These are phyloP conservation scores for Aplocera efformata DNA, from an alignment of 2,888 invertebrate species.

Conservation along the genomic window DNA sequence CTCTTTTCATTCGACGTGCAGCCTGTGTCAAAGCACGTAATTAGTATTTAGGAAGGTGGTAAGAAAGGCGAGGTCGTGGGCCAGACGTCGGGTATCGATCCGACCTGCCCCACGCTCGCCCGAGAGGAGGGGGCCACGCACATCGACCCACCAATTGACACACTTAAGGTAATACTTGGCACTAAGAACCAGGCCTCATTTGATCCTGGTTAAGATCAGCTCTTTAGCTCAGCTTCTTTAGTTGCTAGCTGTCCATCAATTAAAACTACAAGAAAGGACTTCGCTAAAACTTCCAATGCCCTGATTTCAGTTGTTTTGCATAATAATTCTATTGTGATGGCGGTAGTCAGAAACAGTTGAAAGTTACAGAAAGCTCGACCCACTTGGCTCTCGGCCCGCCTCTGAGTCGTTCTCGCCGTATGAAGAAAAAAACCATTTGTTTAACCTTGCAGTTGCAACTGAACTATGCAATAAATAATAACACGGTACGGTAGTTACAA, in stretches of 20 bases:
- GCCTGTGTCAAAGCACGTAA: slow-evolving; percentile 80
- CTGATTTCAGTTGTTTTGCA: neutral
- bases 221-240: slow-evolving; percentile 13
- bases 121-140: slow-evolving; percentile 64
- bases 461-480: slow-evolving; percentile 22
- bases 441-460: slow-evolving; percentile 30
- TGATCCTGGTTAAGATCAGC: slow-evolving; percentile 43
- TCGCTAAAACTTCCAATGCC: slow-evolving; percentile 1
- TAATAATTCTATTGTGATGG: slow-evolving; percentile 31
- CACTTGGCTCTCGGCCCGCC: slow-evolving; percentile 71
- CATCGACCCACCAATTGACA: slow-evolving; percentile 79
- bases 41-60: slow-evolving; percentile 81
- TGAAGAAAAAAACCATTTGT: slow-evolving; percentile 27
- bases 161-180: slow-evolving; percentile 77
- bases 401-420: slow-evolving; percentile 38
- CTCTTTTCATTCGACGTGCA: slow-evolving; percentile 74
- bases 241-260: neutral
- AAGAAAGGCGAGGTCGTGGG: slow-evolving; percentile 80
- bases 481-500: slow-evolving; percentile 1
- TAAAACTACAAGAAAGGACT: neutral
- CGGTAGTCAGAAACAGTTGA: slow-evolving; percentile 56
- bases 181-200: slow-evolving; percentile 59
- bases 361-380: slow-evolving; percentile 73
- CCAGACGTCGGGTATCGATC: slow-evolving; percentile 85
- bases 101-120: slow-evolving; percentile 78